Percentiles rank a stretch among this genome's conserved stretches.
phyloP scores from a whole-genome alignment of 2,113 vertebrate species.

The Grammomys dolichurus region DNA sequence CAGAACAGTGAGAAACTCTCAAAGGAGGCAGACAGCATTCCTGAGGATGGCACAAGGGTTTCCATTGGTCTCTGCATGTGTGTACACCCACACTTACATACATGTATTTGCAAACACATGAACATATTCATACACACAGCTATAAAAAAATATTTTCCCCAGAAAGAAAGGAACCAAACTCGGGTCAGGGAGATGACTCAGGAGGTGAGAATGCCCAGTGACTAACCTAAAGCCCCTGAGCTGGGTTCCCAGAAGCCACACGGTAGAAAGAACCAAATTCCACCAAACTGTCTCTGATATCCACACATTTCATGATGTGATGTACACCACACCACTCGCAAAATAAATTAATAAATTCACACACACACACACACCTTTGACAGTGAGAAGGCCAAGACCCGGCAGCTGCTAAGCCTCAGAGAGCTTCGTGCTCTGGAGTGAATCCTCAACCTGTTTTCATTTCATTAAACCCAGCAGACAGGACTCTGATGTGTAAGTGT shows the following conservation, averaged over 20 bases:
- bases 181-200: background rate
- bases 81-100: no score
- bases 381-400: background rate
- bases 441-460: constrained; percentile 45
- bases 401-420: constrained; percentile 20
- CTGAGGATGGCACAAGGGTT: background rate
- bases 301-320: background rate
- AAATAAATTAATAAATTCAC: background rate
- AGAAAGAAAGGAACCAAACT: background rate
- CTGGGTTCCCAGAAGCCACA: no score
- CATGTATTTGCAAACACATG: no score
- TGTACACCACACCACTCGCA: background rate
- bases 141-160: background rate
- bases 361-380: background rate
- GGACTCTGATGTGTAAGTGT: background rate
- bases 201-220: background rate
- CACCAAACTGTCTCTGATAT: no score
- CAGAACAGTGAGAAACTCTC: background rate
- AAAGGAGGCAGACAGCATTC: background rate
- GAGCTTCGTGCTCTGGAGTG: background rate
- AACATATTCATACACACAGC: background rate
- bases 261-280: background rate
- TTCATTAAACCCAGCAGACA: constrained; percentile 49
- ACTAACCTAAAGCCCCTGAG: background rate
- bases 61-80: background rate